Evolutionary conservation across 2,113 vertebrate genomes (phyloP), one percentile per base, ranked within the genome.

Genomic region (Pteruthius melanotis): DNA sequence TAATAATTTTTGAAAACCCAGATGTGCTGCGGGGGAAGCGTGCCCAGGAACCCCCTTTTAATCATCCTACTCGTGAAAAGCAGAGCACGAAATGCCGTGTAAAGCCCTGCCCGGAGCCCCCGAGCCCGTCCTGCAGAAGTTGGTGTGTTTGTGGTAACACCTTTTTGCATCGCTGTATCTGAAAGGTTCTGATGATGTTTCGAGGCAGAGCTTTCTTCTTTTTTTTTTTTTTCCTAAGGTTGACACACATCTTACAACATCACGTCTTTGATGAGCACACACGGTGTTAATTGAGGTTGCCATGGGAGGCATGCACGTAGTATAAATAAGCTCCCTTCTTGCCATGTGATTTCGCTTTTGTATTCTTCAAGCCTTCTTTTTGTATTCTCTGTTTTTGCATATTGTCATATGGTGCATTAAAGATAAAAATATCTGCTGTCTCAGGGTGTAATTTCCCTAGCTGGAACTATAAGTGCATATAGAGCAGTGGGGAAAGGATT

Each of bases 381-480:
- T 89, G 75, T 86, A 59, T 94, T 94, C 89, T 30, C 35, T 88
- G 92, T 8, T 92, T 94, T 88, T 96, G 86, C 95, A 89, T 95
- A 80, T 91, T 94, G 93, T 96, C 94, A 64, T 96, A 90, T 92
- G 86, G 83, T 90, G 93, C 94, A 92, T 96, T 94, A 96, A 94
- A 94, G 92, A 94, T 95, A 95, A 96, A 97, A 96, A 94, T 95
- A 94, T 94, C 92, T 93, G 72, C 88, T 92, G 94, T 92, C 92
- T 96, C 88, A 81, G 94, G 80, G 92, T 93, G 88, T 96, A 83
- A 94, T 96, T 96, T 93, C 90, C 64, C 61, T 88, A 81, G 71
- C 71, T 96, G 85, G 88, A 93, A 42, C 80, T 89, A 26, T 53
- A 87, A 94, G 86, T 83, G 85, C 65, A 64, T 94, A 68, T 89